These are phyloP conservation scores for Tachina grossa DNA, from an alignment of 2,888 invertebrate genomes.

Conservation along the genomic window DNA sequence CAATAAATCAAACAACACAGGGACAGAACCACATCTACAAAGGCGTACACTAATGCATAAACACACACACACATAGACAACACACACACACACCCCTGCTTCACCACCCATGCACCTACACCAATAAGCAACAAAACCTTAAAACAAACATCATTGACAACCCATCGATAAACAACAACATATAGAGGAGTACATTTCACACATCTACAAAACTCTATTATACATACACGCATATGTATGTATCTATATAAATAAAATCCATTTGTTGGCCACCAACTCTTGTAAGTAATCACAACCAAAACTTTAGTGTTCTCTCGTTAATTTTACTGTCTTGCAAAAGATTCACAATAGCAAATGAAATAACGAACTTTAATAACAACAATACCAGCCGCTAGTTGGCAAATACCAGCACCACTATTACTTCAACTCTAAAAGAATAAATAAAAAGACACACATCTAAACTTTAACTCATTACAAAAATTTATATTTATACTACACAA, in stretches of 20 bases:
- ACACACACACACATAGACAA: slow-evolving; percentile 17
- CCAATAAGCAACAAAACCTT: neutral
- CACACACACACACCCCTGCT: neutral
- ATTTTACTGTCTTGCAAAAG: slow-evolving; percentile 50
- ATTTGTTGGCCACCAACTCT: slow-evolving; percentile 53
- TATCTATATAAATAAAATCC: slow-evolving; percentile 24
- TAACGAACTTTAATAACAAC: slow-evolving; percentile 15
- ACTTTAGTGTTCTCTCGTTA: slow-evolving; percentile 54
- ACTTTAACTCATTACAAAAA: neutral
- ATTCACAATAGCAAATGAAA: neutral
- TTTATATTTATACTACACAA: too few relatives aligned
- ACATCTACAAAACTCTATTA: neutral
- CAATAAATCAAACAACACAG: slow-evolving; percentile 68
- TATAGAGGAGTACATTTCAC: neutral
- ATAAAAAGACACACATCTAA: neutral
- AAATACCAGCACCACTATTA: slow-evolving; percentile 10
- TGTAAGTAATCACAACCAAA: slow-evolving; percentile 57
- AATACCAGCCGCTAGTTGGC: slow-evolving; percentile 20
- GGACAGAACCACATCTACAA: slow-evolving; percentile 19
- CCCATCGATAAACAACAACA: slow-evolving; percentile 34
- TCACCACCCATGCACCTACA: slow-evolving; percentile 10
- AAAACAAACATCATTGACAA: slow-evolving; percentile 51
- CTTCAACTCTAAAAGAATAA: slow-evolving; percentile 19
- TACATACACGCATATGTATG: neutral
- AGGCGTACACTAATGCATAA: slow-evolving; percentile 7